Base-by-base conservation (phyloP, 2,113 vertebrate genomes). In the Sigmodon hispidus region DNA sequence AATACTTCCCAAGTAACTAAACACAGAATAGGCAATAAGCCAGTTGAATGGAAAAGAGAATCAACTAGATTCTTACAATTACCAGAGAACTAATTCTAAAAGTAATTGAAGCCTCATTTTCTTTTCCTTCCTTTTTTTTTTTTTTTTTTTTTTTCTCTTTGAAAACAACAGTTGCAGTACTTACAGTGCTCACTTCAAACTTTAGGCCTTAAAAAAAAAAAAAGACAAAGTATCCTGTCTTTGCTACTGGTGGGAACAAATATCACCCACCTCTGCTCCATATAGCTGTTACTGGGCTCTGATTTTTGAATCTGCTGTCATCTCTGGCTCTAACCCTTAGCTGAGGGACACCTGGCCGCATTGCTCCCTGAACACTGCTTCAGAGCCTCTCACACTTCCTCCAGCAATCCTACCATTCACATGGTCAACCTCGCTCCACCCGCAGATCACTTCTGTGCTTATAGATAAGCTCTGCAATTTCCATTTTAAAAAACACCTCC, bases 61-160 rank as follows among this genome's bases (percentile, higher is more conserved):
- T 89, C 79, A 87, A n/a, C n/a, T 76, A 65, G 48, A 92, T 70
- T 86, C 61, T 65, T 76, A 91, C 5, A 48, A 91, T 75, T 70
- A 52, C 67, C 85, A 59, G 50, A 95, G 77, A 88, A 48, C 50
- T 48, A 79, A 86, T 67, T 96, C 52, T 96, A 63, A 93, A 95
- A 69, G 87, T 77, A 89, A 65, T 22, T 5, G 16, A 72, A 17
- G 10, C 19, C 17, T 85, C 75, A 76, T 40, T 77, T 81, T 72
- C 5, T 40, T 73, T 40, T 48, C 13, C 16, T 70, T 69, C 19
- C 1, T 1, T 19, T 45, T 2, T 21, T 5, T 67, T 48, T 93
- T n/a, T 50, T 15, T 21, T 0, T 31, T 48, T 29, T 3, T 21
- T 81, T 48, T 72, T 21, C 75, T 61, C 75, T 83, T 93, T 79